Percentiles rank a stretch among this genome's conserved stretches.
These are phyloP conservation scores for Polypterus bichir DNA, from an alignment of 2,113 vertebrate genomes.

Conservation along the genomic window DNA sequence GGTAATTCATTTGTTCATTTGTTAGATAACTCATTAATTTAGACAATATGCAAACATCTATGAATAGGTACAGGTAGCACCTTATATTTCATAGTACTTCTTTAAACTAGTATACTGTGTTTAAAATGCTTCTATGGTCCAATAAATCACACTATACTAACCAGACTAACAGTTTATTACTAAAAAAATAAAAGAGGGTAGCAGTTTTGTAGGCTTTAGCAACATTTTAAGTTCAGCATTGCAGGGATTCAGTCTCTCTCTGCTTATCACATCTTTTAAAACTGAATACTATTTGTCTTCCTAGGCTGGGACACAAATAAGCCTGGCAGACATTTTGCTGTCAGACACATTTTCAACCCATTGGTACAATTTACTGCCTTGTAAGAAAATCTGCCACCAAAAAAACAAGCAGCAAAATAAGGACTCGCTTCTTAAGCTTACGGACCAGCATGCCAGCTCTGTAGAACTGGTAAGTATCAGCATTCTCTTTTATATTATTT, in stretches of 20 bases:
- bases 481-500: too few species aligned
- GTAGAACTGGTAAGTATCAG: slow-evolving; percentile 51
- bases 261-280: not conserved
- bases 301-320: slow-evolving; percentile 60
- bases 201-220: slow-evolving; percentile 7
- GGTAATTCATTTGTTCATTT: too few species aligned
- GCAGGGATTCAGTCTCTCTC: not conserved
- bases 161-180: too few species aligned
- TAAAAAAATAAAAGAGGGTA: too few species aligned
- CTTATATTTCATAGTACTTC: too few species aligned
- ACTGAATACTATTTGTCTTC: slow-evolving; percentile 1
- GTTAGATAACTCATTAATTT: too few species aligned
- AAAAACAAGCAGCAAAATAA: slow-evolving; percentile 30
- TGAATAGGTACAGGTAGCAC: too few species aligned
- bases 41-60: too few species aligned
- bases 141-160: too few species aligned
- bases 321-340: slow-evolving; percentile 49
- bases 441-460: slow-evolving; percentile 23
- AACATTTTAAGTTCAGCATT: slow-evolving; percentile 8
- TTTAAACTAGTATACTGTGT: too few species aligned
- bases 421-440: slow-evolving; percentile 22
- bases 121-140: too few species aligned
- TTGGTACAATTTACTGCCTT: slow-evolving; percentile 61
- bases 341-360: slow-evolving; percentile 38
- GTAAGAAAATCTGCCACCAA: slow-evolving; percentile 34